Conservation (phyloP, 64 coral and sea anemone species). For the Dendrophyllia cribrosa region DNA sequence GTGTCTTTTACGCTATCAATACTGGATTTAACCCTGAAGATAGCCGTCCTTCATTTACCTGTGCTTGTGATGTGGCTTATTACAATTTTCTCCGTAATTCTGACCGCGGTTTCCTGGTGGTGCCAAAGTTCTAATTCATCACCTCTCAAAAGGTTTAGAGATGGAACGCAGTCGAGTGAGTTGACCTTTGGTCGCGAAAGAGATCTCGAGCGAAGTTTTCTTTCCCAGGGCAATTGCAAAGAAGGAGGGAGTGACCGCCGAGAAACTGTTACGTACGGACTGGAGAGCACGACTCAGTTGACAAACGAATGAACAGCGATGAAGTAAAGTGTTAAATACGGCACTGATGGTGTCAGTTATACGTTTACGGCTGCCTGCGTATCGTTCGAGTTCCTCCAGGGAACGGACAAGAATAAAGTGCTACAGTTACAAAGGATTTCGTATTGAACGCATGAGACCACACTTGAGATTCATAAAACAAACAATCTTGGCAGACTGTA, state of each 20-base stretch:
- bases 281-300: too few relatives aligned
- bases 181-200: not conserved
- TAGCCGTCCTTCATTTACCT: not conserved
- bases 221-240: not conserved
- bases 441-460: too few relatives aligned
- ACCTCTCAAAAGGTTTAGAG: not conserved
- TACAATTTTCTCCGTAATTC: not conserved
- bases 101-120: conserved; percentile 1
- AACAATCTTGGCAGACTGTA: too few relatives aligned
- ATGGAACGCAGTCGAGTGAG: not conserved
- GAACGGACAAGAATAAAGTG: too few relatives aligned
- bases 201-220: not conserved
- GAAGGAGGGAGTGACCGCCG: not conserved
- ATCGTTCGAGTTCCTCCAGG: too few relatives aligned
- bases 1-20: conserved; percentile 30
- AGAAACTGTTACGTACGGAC: not conserved
- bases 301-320: not conserved
- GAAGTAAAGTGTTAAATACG: too few relatives aligned
- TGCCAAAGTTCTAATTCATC: not conserved
- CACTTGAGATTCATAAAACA: too few relatives aligned
- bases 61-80: conserved; percentile 30
- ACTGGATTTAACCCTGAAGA: not conserved
- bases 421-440: too few relatives aligned
- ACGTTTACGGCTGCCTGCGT: too few relatives aligned
- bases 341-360: too few relatives aligned